phyloP scores from a whole-genome alignment of 1,140 invertebrate species.

The Heliconius hewitsoni region DNA sequence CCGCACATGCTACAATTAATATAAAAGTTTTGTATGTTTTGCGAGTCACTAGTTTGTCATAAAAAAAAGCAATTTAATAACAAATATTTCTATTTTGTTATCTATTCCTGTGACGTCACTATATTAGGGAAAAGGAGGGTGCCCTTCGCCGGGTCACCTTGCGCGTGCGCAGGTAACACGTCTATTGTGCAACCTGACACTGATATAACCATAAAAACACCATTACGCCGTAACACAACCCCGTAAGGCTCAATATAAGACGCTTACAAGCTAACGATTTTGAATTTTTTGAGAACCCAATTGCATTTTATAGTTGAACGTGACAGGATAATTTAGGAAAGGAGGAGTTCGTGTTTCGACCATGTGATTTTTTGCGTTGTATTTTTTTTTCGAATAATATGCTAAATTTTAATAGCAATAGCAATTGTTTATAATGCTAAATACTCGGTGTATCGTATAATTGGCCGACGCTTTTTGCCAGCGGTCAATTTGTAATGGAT shows the following conservation, averaged over 20 bases:
- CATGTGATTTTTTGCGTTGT: slow-evolving; percentile 51
- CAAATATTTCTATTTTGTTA: neutral
- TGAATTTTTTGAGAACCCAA: slow-evolving; percentile 76
- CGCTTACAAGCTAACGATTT: slow-evolving; percentile 60
- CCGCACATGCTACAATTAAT: too few species aligned
- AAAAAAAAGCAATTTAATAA: neutral
- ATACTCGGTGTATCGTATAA: slow-evolving; percentile 60
- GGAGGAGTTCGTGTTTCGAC: slow-evolving; percentile 63
- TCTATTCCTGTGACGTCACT: slow-evolving; percentile 33
- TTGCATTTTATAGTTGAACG: slow-evolving; percentile 79
- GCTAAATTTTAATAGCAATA: slow-evolving; percentile 57
- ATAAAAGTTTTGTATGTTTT: too few species aligned
- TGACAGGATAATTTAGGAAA: slow-evolving; percentile 80
- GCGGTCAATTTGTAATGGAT: slow-evolving; percentile 41
- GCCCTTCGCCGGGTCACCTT: slow-evolving; percentile 77
- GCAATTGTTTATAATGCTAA: slow-evolving; percentile 66
- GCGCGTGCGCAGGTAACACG: slow-evolving; percentile 63
- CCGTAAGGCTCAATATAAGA: slow-evolving; percentile 15
- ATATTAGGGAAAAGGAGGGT: slow-evolving; percentile 55
- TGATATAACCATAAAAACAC: slow-evolving; percentile 50
- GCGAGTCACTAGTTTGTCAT: too few species aligned
- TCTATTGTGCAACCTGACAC: slow-evolving; percentile 77
- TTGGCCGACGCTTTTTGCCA: slow-evolving; percentile 52
- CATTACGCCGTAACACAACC: slow-evolving; percentile 19
- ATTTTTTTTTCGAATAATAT: slow-evolving; percentile 55